Percentiles rank a stretch among this genome's conserved stretches.
Evolutionary conservation across 2,113 vertebrate genomes (phyloP).

Genomic region (Gymnobelideus leadbeateri): DNA sequence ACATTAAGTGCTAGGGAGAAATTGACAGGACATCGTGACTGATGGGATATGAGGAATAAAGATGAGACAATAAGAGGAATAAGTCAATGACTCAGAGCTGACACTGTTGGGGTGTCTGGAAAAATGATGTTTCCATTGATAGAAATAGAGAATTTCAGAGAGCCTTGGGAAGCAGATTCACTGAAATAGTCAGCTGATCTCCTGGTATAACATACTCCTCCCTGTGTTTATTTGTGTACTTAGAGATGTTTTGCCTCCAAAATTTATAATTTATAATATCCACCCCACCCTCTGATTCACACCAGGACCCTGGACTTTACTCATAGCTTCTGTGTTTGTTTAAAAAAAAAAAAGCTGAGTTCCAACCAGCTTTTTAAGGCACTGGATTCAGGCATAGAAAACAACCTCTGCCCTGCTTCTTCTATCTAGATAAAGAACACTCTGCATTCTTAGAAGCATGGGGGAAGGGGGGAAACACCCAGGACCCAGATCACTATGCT

Average conservation of each 20-base stretch:
- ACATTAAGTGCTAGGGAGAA: neutral
- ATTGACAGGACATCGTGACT: neutral
- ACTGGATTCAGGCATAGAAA: neutral
- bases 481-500: neutral
- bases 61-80: neutral
- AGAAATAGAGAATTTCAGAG: conserved; percentile 1
- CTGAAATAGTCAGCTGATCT: neutral
- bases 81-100: neutral
- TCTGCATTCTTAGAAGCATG: neutral
- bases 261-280: neutral
- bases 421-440: neutral
- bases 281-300: neutral
- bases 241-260: neutral
- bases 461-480: neutral
- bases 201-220: neutral
- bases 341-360: neutral
- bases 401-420: conserved; percentile 4
- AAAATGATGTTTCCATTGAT: neutral
- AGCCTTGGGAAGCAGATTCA: neutral
- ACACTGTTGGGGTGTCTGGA: neutral
- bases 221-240: neutral
- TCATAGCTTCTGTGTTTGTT: neutral
- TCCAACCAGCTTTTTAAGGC: neutral
- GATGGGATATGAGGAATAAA: neutral
- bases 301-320: neutral